Evolutionary conservation across 2,888 invertebrate genomes (phyloP), one percentile per base, ranked within the genome.

Genomic region (Drosophila paucipuncta): DNA sequence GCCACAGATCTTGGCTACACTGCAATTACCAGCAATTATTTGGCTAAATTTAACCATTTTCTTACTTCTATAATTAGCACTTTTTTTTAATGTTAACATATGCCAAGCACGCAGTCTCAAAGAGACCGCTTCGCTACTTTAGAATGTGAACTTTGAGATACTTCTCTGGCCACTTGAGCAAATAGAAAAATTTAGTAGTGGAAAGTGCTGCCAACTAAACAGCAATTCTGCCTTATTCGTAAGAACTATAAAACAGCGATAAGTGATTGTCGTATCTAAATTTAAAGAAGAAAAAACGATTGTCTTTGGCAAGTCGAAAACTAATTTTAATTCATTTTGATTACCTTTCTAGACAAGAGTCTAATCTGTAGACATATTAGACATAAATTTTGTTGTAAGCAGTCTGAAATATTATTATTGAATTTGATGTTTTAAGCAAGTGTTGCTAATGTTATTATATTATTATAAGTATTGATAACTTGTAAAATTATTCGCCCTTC

Each of bases 11-110:
- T 80, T 47, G 35, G 43, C 61, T 62, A 62, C 49, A 64, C 73
- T 52, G 55, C 66, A 69, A 81, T 89, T 83, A 81, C 68, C 74
- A 68, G 73, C 84, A 85, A 85, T 85, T 84, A 80, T 82, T 76
- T 82, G 60, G 66, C 63, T 71, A 76, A 83, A 39, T 55, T 60
- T 58, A 68, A 53, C 64, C 68, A 39, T 59, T 55, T 53, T 58
- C 52, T 33, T 60, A 63, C 63, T 70, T 62, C 58, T 63, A 66
- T 79, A 87, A 89, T 89, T 86, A 85, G 80, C 89, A 86, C 87
- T 86, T 84, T 77, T 77, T 70, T 53, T 77, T 75, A 64, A 74
- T 82, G 77, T 69, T 89, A 70, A 86, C 70, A 68, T 62, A 49
- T 49, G 16, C 66, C 35, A 7, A 37, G 37, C 85, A 85, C 87